Evolutionary conservation across 2,797 vertebrate genomes (phyloP).

Genomic region (Sarcoramphus papa): DNA sequence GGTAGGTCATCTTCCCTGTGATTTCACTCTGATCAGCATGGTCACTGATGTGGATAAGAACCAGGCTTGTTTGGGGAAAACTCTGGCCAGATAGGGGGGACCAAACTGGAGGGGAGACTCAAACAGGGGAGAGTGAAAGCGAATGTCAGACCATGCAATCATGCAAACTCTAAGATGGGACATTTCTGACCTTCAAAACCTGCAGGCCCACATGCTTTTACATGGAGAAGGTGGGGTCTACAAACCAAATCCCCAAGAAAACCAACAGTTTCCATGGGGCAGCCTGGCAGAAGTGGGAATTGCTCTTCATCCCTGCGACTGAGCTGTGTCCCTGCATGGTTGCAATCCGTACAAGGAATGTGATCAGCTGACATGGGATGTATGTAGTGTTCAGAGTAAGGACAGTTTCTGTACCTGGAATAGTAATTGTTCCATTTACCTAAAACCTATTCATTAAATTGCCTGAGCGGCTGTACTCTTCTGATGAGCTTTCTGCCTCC

Average conservation of each 20-base stretch:
- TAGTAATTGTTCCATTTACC: neutral
- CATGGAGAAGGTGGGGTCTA: neutral
- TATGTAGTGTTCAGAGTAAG: neutral
- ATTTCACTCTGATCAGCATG: neutral
- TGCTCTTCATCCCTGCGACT: neutral
- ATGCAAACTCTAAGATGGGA: too few relatives aligned
- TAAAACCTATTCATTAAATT: neutral
- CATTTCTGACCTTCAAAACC: neutral
- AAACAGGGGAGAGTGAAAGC: neutral
- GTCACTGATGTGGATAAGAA: neutral
- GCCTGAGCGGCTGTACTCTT: neutral
- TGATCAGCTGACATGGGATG: neutral
- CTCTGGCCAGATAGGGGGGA: too few relatives aligned
- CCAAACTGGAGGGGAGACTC: neutral
- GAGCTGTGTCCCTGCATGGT: neutral
- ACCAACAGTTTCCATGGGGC: neutral
- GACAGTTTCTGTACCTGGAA: neutral
- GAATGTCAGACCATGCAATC: neutral
- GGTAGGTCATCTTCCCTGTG: neutral
- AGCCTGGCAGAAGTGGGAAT: too few relatives aligned
- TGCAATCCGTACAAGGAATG: accelerated
- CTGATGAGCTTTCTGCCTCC: neutral
- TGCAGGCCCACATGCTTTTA: neutral
- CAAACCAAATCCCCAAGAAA: neutral
- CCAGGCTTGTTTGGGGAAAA: neutral